Base-by-base conservation (phyloP, 2,888 invertebrate species). In the Diogma glabrata region DNA sequence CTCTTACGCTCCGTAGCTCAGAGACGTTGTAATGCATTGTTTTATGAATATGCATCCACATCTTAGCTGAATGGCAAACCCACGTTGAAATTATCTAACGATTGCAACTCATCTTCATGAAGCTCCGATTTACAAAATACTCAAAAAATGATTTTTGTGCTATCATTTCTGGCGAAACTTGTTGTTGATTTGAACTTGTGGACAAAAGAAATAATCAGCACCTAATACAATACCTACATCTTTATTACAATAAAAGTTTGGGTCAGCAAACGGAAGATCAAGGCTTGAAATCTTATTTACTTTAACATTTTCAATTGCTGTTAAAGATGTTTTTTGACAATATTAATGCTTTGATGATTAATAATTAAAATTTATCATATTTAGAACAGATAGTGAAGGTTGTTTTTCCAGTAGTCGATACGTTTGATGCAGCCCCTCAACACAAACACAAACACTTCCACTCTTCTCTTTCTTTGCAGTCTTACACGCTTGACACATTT, bases 401-500 rank as follows among this genome's bases (percentile, higher is more conserved):
- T 10, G 38, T 10, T 16, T 16, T 38, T 19, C 38, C 38, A 7
- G 38, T 38, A 17, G 38, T 38, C 2, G 16, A 38, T 19, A 38
- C 38, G 10, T 38, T 38, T 38, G 38, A 38, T 6, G 38, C 19
- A 10, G 38, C 38, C 38, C 38, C 19, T 38, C 38, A 17, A 38
- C 38, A 16, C 7, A 10, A 7, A 38, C 14, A n/a, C n/a, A n/a
- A n/a, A n/a, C n/a, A n/a, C n/a, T n/a, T n/a, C n/a, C 38, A 2
- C 6, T 16, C 38, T 10, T n/a, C 12, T 20, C 20, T 20, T 4
- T 9, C 40, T 5, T 16, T 14, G 17, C 7, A 56, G 46, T 10
- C 49, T 30, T n/a, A 53, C 51, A 22, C 53, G 52, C 22, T 52
- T 47, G n/a, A 56, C 48, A 28, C 48, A 52, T 3, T 48, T 22